These are phyloP conservation scores for Drosophila merina DNA, from an alignment of 2,888 invertebrate species.

Conservation along the genomic window DNA sequence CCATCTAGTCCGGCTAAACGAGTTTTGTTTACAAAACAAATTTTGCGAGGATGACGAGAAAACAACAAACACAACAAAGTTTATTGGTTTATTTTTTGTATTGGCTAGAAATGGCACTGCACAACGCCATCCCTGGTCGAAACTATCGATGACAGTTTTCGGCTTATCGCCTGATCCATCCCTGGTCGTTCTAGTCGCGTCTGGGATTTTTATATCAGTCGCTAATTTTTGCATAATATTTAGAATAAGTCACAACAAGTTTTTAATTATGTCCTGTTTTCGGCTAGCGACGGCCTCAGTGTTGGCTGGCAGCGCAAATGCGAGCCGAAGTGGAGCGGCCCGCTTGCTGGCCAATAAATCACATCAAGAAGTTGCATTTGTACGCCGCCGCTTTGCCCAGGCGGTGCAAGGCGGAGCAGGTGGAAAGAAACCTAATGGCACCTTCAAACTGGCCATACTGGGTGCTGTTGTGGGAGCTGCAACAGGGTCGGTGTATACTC, in stretches of 20 bases:
- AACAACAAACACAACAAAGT: slow-evolving; percentile 5
- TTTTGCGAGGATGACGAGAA: slow-evolving; percentile 1
- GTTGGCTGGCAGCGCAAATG: slow-evolving; percentile 20
- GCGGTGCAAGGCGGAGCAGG: slow-evolving; percentile 16
- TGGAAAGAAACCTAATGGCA: slow-evolving; percentile 59
- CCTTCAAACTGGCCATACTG: slow-evolving; percentile 85
- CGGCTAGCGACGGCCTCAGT: slow-evolving; percentile 56
- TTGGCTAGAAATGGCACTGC: slow-evolving; percentile 21
- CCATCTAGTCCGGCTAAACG: slow-evolving; percentile 39
- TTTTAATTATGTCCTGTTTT: slow-evolving; percentile 68
- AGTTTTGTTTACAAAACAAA: slow-evolving; percentile 44
- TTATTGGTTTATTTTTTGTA: slow-evolving; percentile 28
- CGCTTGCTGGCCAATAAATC: slow-evolving; percentile 28
- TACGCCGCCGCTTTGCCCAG: slow-evolving; percentile 19
- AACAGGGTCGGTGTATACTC: slow-evolving; percentile 85
- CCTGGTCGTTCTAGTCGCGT: slow-evolving; percentile 15
- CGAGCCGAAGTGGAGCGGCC: slow-evolving; percentile 22
- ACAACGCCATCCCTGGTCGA: background rate
- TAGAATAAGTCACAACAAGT: slow-evolving; percentile 25
- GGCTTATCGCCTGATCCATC: background rate
- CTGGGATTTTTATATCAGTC: slow-evolving; percentile 13
- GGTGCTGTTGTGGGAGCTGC: slow-evolving; percentile 87
- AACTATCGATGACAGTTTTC: background rate
- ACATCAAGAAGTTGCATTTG: slow-evolving; percentile 20
- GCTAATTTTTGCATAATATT: slow-evolving; percentile 67